Evolutionary conservation across 2,113 vertebrate genomes (phyloP).

Genomic region (Rhea pennata): DNA sequence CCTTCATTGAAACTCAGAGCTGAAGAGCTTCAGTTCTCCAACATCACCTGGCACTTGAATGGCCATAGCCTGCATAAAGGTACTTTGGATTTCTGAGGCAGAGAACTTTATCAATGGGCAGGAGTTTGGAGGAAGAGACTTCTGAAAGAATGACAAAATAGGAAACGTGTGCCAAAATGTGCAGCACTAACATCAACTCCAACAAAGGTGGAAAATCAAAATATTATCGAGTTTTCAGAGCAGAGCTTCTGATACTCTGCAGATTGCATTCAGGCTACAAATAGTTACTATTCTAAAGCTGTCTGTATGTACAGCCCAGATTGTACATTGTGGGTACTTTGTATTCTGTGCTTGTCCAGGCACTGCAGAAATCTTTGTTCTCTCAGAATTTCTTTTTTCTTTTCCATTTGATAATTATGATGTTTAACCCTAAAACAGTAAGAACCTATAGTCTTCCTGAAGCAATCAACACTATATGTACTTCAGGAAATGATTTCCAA

Average conservation of each 20-base stretch:
- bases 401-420: neutral
- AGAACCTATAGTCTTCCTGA: neutral
- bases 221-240: neutral
- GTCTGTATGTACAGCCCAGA: too few relatives aligned
- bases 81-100: neutral
- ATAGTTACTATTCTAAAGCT: neutral
- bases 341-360: neutral
- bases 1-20: neutral
- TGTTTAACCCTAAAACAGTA: neutral
- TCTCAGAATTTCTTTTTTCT: neutral
- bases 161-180: neutral
- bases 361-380: neutral
- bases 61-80: neutral
- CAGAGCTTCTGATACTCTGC: neutral
- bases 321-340: neutral
- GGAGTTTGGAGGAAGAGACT: neutral
- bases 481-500: neutral
- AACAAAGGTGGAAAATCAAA: neutral
- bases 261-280: neutral
- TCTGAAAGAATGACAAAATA: neutral
- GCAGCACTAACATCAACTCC: neutral
- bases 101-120: too few relatives aligned
- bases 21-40: neutral
- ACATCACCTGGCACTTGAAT: neutral
- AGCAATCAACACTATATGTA: neutral